These are phyloP conservation scores for Pammene aurita DNA, from an alignment of 2,888 invertebrate genomes.

Conservation along the genomic window DNA sequence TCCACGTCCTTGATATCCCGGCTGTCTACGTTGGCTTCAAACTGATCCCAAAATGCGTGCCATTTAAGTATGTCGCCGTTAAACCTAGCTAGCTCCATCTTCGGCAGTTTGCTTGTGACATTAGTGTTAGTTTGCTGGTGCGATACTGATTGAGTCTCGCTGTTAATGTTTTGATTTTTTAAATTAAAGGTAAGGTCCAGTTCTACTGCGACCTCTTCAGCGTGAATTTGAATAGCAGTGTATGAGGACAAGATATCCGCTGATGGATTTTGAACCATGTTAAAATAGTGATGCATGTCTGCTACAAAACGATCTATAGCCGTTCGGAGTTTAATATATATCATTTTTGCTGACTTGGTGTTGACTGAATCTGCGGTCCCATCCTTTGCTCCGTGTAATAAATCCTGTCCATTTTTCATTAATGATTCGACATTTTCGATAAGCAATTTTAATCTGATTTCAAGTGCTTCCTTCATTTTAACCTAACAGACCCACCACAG, in stretches of 20 bases:
- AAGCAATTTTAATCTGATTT: slow-evolving; percentile 8
- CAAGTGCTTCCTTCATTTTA: slow-evolving; percentile 14
- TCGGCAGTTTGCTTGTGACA: slow-evolving; percentile 31
- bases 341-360: neutral
- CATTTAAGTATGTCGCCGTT: slow-evolving; percentile 46
- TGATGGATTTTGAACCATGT: neutral
- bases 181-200: neutral
- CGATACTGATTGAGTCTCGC: neutral
- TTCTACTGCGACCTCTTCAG: slow-evolving; percentile 5
- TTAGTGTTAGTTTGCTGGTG: no score
- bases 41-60: slow-evolving; percentile 48
- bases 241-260: neutral
- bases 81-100: slow-evolving; percentile 43
- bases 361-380: neutral
- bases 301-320: slow-evolving; percentile 13
- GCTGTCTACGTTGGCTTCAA: slow-evolving; percentile 43
- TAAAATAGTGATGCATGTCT: slow-evolving; percentile 7
- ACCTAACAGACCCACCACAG: neutral
- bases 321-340: neutral
- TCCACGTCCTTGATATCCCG: slow-evolving; percentile 45
- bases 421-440: slow-evolving; percentile 3
- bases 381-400: neutral
- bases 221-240: neutral
- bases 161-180: neutral
- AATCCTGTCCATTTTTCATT: neutral